Percentiles rank a stretch among this genome's conserved stretches.
phyloP scores from a whole-genome alignment of 2,113 vertebrate genomes.

The Sterrhoptilus dennistouni region DNA sequence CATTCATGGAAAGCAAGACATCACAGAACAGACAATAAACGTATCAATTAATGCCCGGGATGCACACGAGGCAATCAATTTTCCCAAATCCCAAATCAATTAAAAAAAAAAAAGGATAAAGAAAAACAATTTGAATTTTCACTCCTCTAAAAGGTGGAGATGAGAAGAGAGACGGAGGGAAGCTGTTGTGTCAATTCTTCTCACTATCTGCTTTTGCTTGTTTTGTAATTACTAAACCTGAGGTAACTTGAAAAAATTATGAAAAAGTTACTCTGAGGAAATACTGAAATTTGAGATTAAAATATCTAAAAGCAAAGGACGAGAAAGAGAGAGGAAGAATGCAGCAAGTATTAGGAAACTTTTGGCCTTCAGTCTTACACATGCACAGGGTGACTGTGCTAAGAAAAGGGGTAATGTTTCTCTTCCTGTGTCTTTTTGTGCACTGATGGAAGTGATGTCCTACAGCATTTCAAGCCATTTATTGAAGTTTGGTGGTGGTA shows the following conservation, averaged over 20 bases:
- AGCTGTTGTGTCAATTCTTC: not conserved
- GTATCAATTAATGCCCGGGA: slow-evolving; percentile 52
- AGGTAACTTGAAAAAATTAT: not conserved
- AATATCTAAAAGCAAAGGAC: not conserved
- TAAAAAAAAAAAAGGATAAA: not conserved
- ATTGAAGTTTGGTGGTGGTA: slow-evolving; percentile 77
- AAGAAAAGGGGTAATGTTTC: slow-evolving; percentile 1
- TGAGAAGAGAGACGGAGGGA: not conserved
- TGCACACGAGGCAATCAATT: slow-evolving; percentile 48
- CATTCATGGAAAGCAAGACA: slow-evolving; percentile 45
- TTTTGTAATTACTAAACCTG: not conserved
- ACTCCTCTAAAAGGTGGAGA: not conserved
- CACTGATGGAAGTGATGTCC: slow-evolving; percentile 73
- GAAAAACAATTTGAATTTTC: not conserved
- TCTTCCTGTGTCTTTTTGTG: slow-evolving; percentile 63
- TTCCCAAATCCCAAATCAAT: slow-evolving; percentile 60
- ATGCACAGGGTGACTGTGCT: not conserved
- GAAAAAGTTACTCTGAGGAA: not conserved
- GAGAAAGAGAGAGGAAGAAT: not conserved
- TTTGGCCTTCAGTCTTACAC: not conserved
- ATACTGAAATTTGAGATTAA: not conserved
- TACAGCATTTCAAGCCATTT: slow-evolving; percentile 71
- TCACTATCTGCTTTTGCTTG: not conserved
- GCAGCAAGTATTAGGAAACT: not conserved
- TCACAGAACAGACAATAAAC: not conserved